Base-by-base conservation (phyloP, 2,797 vertebrate species). In the Stomatorhinus walkeri region DNA sequence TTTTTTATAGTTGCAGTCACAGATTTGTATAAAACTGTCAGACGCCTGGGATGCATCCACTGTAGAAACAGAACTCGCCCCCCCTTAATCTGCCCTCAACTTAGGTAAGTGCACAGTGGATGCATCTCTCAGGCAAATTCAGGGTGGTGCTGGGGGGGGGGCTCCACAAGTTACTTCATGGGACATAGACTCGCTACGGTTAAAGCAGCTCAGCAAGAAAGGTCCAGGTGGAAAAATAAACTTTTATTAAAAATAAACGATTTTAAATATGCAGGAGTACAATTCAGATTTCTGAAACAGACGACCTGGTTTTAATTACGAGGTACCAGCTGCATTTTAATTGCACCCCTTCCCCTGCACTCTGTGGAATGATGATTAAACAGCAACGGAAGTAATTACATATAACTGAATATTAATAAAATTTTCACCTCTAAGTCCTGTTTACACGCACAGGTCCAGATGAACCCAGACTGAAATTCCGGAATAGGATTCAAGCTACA, bases 31-130 rank as follows among this genome's bases (percentile, higher is more conserved):
- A n/a, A 7, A 2, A 56, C 19, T 56, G 89, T 93, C 94, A 95
- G 95, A 95, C 94, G 52, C 91, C 90, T 90, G 14, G 91, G 93
- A 94, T 93, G 93, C 95, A 94, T 95, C 95, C 94, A 93, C 94
- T 94, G 93, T 94, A 94, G 95, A 88, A 86, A 95, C 92, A 96
- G 94, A 93, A n/a, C 79, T 24, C 40, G 1, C 19, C 8, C 3
- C 22, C 9, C 22, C 8, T 24, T 9, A 9, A 1, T 3, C 24
- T 14, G 61, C 8, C 40, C 40, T 48, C 43, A 14, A 10, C 16
- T 8, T 19, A 9, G 16, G 72, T n/a, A 43, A 36, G 19, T 36
- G 72, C 72, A 36, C 32, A 40, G 32, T 16, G 64, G 59, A 51
- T 24, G 16, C 22, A 61, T 61, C 56, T 61, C n/a, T 61, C n/a